phyloP scores from a whole-genome alignment of 2,888 invertebrate genomes.

The Metacarcinus magister region DNA sequence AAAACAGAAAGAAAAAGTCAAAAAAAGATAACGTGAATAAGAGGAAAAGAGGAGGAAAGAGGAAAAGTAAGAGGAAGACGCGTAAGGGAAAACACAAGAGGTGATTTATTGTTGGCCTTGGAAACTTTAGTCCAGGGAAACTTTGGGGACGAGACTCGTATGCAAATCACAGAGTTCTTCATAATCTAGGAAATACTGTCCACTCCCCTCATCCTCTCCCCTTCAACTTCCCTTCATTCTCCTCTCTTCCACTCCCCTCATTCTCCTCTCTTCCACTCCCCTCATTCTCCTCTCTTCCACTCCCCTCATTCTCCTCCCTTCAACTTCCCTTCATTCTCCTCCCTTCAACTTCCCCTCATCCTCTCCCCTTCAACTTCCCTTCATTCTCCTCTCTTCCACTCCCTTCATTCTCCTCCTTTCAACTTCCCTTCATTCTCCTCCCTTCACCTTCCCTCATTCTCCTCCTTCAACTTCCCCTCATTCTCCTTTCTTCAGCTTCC shows the following conservation, averaged over 20 bases:
- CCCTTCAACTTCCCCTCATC: background rate
- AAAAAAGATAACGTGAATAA: background rate
- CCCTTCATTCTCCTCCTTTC: background rate
- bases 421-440: background rate
- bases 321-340: background rate
- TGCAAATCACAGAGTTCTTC: slow-evolving; percentile 40
- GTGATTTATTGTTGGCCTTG: background rate
- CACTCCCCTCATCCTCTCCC: background rate
- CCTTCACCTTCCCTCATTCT: background rate
- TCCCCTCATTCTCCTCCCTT: background rate
- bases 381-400: background rate
- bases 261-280: background rate
- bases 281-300: background rate
- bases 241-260: background rate
- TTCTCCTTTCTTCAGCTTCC: background rate
- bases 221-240: background rate
- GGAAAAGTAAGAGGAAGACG: background rate
- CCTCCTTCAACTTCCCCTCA: background rate
- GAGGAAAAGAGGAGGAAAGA: background rate
- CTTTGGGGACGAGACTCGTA: slow-evolving; percentile 36
- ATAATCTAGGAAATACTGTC: slow-evolving; percentile 27
- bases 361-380: background rate
- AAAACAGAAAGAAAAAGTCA: background rate
- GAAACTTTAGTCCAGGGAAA: background rate
- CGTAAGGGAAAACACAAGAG: background rate